phyloP scores from a whole-genome alignment of 2,888 invertebrate species.

The Bhutanitis thaidina region DNA sequence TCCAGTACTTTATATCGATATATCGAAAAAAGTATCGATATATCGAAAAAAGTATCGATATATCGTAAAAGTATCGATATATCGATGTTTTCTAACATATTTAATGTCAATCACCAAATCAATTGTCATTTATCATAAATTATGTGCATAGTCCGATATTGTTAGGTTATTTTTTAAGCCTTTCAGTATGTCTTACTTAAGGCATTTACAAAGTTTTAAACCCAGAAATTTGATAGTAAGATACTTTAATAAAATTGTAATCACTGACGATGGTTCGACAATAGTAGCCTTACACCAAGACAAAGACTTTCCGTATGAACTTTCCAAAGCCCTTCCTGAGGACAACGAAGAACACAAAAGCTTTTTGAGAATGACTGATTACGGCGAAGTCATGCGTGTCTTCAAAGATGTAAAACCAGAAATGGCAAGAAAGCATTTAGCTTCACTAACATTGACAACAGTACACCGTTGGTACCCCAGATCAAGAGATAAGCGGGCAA shows the following conservation, averaged over 20 bases:
- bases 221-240: conserved; percentile 40
- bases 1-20: too few species aligned
- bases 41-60: too few species aligned
- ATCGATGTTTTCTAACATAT: too few species aligned
- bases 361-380: conserved; percentile 81
- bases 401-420: conserved; percentile 84
- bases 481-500: conserved; percentile 84
- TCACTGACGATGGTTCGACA: conserved; percentile 86
- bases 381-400: conserved; percentile 77
- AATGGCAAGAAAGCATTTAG: conserved; percentile 85
- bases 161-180: too few species aligned
- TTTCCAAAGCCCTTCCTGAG: conserved; percentile 85
- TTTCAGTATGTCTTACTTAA: conserved; percentile 42
- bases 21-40: too few species aligned
- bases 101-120: too few species aligned
- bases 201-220: conserved; percentile 35
- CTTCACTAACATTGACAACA: conserved; percentile 88
- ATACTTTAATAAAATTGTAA: conserved; percentile 78
- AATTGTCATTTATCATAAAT: neutral
- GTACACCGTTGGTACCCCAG: conserved; percentile 92
- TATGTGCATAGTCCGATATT: too few species aligned
- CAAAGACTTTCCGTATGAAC: conserved; percentile 90
- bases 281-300: conserved; percentile 94
- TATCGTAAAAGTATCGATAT: too few species aligned
- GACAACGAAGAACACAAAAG: conserved; percentile 47